Conservation (phyloP, 2,797 vertebrate species). For the Parauchenoglanis ngamensis region DNA sequence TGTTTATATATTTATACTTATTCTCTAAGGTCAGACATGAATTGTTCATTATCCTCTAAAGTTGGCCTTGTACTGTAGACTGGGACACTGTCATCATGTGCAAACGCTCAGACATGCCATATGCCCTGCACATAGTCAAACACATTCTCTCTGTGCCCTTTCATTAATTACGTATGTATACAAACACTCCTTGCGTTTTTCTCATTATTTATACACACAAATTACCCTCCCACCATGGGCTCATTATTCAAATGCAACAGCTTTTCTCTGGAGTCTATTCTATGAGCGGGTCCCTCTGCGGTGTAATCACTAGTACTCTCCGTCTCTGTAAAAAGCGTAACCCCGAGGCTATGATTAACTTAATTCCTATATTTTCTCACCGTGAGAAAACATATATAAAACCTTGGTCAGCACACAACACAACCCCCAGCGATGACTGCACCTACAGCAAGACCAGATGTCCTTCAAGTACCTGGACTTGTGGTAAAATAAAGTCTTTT, state of each 20-base stretch:
- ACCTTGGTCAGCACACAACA: conserved; percentile 39
- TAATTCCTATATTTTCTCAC: conserved; percentile 55
- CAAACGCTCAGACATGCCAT: conserved; percentile 23
- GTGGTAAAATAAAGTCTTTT: conserved; percentile 39
- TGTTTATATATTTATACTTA: conserved; percentile 23
- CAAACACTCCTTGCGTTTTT: conserved; percentile 40
- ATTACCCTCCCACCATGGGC: conserved; percentile 30
- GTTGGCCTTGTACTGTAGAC: conserved; percentile 25
- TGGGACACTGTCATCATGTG: conserved; percentile 45
- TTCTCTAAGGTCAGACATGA: conserved; percentile 47
- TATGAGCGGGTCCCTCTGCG: conserved; percentile 45
- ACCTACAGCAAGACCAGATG: conserved; percentile 54
- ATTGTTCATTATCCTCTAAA: conserved; percentile 45
- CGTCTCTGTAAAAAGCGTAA: conserved; percentile 46
- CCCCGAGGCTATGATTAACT: conserved; percentile 58
- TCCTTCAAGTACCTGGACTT: conserved; percentile 38
- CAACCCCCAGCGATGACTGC: conserved; percentile 23
- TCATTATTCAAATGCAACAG: conserved; percentile 53
- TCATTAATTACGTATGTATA: conserved; percentile 53
- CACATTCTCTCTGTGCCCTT: conserved; percentile 41
- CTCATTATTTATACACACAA: conserved; percentile 56
- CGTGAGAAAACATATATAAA: conserved; percentile 63
- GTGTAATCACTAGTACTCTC: conserved; percentile 50
- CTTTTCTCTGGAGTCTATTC: conserved; percentile 35
- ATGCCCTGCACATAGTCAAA: conserved; percentile 20